Evolutionary conservation across 2,888 invertebrate genomes (phyloP).

Genomic region (Lasioglossum calceatum): DNA sequence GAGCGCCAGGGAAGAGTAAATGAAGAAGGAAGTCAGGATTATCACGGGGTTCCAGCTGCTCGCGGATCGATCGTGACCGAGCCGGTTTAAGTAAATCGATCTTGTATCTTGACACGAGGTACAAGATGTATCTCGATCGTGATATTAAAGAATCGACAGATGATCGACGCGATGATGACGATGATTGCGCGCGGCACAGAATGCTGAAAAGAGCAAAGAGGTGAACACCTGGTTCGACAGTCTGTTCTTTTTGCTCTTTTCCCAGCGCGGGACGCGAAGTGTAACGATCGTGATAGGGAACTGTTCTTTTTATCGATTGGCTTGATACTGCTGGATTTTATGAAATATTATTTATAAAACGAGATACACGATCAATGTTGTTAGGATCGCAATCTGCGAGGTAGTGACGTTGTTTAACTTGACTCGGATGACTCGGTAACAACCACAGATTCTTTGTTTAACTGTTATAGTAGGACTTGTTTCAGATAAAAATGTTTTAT

Average conservation of each 20-base stretch:
- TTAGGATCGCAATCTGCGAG: not conserved
- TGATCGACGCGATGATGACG: conserved; percentile 46
- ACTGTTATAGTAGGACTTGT: not conserved
- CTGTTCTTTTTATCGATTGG: not conserved
- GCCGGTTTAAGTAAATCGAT: conserved; percentile 55
- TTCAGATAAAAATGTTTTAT: not conserved
- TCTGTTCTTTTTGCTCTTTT: not conserved
- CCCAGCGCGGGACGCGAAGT: not conserved
- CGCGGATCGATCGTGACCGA: conserved; percentile 52
- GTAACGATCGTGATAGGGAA: conserved; percentile 21
- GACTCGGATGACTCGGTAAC: not conserved
- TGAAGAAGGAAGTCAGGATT: conserved; percentile 57
- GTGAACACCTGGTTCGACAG: not conserved
- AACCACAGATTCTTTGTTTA: too few species aligned
- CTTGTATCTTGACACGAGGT: conserved; percentile 49
- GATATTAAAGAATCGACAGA: conserved; percentile 53
- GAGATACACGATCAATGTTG: not conserved
- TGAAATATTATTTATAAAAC: not conserved
- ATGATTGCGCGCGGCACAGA: conserved; percentile 24
- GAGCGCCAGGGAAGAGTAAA: conserved; percentile 22
- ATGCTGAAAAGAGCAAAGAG: conserved; percentile 30
- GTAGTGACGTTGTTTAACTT: not conserved
- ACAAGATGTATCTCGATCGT: conserved; percentile 47
- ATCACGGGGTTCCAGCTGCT: conserved; percentile 57
- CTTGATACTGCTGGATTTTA: not conserved